Percentiles rank a stretch among this genome's conserved stretches.
These are phyloP conservation scores for Tribolium madens DNA, from an alignment of 1,140 invertebrate genomes.

Conservation along the genomic window DNA sequence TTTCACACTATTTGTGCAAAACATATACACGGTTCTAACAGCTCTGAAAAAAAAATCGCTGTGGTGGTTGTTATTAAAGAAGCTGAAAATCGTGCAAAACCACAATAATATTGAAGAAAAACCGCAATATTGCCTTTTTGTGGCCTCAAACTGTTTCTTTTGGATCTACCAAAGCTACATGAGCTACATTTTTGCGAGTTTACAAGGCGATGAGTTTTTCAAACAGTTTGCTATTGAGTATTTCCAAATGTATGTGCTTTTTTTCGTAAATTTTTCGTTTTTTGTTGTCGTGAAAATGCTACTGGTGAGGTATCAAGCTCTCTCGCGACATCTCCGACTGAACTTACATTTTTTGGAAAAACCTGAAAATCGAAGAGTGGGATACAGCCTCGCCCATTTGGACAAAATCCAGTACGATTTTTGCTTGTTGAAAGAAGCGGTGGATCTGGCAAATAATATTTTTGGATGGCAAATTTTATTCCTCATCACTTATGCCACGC, in stretches of 20 bases:
- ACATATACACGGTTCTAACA: background rate
- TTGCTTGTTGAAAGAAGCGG: background rate
- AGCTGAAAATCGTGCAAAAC: background rate
- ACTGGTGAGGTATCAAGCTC: background rate
- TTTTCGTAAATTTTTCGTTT: background rate
- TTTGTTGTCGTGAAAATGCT: background rate
- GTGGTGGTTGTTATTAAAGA: background rate
- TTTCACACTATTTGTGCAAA: background rate
- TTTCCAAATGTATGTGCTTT: background rate
- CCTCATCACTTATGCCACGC: background rate
- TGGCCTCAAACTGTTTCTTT: background rate
- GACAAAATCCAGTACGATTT: background rate
- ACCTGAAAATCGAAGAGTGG: background rate
- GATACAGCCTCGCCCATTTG: background rate
- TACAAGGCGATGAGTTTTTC: background rate
- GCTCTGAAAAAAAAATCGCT: background rate
- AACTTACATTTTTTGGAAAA: background rate
- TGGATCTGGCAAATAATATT: background rate
- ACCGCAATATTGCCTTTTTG: background rate
- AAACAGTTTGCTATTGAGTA: slow-evolving; percentile 10
- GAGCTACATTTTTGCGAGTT: background rate
- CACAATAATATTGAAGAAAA: background rate
- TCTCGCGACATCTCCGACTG: background rate
- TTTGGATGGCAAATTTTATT: background rate
- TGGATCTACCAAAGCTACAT: background rate